Evolutionary conservation across 1,140 invertebrate genomes (phyloP), one percentile per base, ranked within the genome.

Genomic region (Drosophila ohnishii): DNA sequence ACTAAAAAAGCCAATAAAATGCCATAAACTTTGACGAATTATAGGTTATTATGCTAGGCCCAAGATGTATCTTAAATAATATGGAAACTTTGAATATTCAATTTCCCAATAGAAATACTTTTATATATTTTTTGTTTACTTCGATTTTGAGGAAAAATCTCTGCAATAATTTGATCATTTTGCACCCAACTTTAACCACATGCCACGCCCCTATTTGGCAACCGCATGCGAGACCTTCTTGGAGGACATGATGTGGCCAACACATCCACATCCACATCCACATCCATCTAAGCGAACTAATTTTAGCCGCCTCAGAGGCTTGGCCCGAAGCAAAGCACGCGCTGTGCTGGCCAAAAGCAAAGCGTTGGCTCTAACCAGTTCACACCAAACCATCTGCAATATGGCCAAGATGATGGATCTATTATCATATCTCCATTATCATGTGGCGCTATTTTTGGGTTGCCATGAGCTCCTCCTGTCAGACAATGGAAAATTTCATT

Each of bases 121-220:
- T 1, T 8, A 2, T 3, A 37, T 5, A 5, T 35, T 47, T n/a
- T 30, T 19, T 37, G 13, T 37, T 55, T 22, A 35, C 30, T 14
- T 53, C 3, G 13, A 25, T 5, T 9, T 11, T 1, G 3, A 10
- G 34, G 4, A 42, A 59, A 42, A 59, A 70, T 70, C 25, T 45
- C 14, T 45, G 19, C 35, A 45, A 45, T 39, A 2, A 22, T 39
- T 10, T n/a, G 35, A 9, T 25, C 44, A 30, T 25, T 53, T 53
- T 37, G 51, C 19, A 34, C 13, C 28, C 10, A n/a, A 22, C 6
- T 40, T 22, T 22, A 58, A 47, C 61, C 67, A 9, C 47, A 61
- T 60, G 66, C 66, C 70, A 73, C 70, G 70, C 70, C 70, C 70
- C 56, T 47, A 53, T 47, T 61, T 73, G 56, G 48, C 48, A 72